phyloP scores from a whole-genome alignment of 2,797 vertebrate species.

The Arnoldichthys spilopterus region DNA sequence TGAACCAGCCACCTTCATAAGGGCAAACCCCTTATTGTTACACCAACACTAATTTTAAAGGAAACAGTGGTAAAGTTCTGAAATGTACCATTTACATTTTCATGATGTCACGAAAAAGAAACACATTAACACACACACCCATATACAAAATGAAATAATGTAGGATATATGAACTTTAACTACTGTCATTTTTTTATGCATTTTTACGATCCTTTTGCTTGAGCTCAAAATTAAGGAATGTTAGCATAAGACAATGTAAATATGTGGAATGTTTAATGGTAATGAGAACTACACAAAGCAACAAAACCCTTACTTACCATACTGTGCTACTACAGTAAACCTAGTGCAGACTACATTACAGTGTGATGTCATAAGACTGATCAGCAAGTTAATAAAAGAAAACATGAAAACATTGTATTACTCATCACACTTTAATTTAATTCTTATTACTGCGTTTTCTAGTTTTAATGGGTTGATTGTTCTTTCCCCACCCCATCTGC shows the following conservation, averaged over 20 bases:
- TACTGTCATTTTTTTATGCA: too few relatives aligned
- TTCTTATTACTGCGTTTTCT: conserved; percentile 2
- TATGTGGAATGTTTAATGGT: not conserved
- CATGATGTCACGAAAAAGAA: too few relatives aligned
- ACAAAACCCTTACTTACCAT: not conserved
- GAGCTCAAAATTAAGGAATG: not conserved
- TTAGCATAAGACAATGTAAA: not conserved
- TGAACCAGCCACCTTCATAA: too few relatives aligned
- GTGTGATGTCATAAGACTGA: conserved; percentile 7
- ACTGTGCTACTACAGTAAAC: not conserved
- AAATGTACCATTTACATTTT: too few relatives aligned
- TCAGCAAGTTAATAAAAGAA: not conserved
- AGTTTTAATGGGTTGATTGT: not conserved
- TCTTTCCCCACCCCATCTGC: conserved; percentile 18
- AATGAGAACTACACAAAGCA: not conserved
- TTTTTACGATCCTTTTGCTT: not conserved
- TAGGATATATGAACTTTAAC: too few relatives aligned
- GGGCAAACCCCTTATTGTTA: too few relatives aligned
- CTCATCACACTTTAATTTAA: conserved; percentile 28
- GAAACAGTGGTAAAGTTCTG: too few relatives aligned
- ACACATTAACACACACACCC: too few relatives aligned
- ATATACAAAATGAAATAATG: too few relatives aligned
- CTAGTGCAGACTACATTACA: not conserved
- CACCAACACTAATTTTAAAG: too few relatives aligned
- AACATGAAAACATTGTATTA: not conserved